Base-by-base conservation (phyloP, 2,888 invertebrate species). In the Acleris emargana region DNA sequence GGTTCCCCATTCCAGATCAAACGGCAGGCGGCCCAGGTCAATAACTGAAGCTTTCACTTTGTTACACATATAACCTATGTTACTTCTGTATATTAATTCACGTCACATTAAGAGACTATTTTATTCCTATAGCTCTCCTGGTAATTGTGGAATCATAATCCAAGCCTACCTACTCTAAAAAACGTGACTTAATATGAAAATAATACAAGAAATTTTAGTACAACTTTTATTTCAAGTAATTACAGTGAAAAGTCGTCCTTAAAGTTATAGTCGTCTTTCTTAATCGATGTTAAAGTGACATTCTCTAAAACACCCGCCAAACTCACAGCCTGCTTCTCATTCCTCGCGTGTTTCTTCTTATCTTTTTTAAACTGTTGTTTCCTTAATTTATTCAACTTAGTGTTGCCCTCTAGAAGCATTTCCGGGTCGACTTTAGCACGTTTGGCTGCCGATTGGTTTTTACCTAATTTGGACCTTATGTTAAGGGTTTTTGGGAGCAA, bases 331-430 rank as follows among this genome's bases (percentile, higher is more conserved):
- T 94, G 93, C 81, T 95, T 96, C 68, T 95, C 96, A 66, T 82
- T 81, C 49, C 77, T 86, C 0, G 86, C 84, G 67, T 84, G 90
- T 67, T 92, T 93, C 81, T 94, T 94, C 61, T 91, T 93, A 66
- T 94, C 93, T 70, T 95, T 95, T 74, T 96, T 96, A 68, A 95
- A 95, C 69, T 94, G 94, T 68, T 81, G 83, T 77, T 91, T 92
- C 25, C 86, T 86, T 42, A 91, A 45, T 73, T 90, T 84, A 64
- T 92, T 92, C 38, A 79, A 83, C 72, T 89, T 91, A 0, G 93
- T 85, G 80, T 95, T 95, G 68, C 97, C 97, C 81, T 96, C 96
- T 58, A 96, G 81, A 55, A 93, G 89, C 93, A 95, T 94, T 78
- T 94, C 93, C 0, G 96, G 95, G 83, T 96, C 95, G 2, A 74